Evolutionary conservation across 2,888 invertebrate genomes (phyloP), one percentile per base, ranked within the genome.

Genomic region (Boloria selene): DNA sequence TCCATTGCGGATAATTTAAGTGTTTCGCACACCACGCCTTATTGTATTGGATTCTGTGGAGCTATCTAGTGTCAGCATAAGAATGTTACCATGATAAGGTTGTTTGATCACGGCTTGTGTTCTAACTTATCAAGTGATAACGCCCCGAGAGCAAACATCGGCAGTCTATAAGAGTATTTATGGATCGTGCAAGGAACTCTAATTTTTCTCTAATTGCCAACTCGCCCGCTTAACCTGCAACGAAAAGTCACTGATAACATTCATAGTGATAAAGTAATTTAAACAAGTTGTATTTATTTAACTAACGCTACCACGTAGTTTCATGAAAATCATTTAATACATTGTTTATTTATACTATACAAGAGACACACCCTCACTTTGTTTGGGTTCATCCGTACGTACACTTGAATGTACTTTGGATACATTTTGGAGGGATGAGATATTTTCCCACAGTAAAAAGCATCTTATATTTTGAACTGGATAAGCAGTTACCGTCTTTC

Each of bases 41-140:
- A 77, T 67, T 77, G 77, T 70, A 73, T 72, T 77, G 78, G 86
- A 86, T 81, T 84, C 88, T 87, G 86, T 79, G 76, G 76, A 77
- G 82, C 75, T 83, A 79, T 79, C 84, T 78, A 72, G 78, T 80
- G 83, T 85, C 81, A 77, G 77, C 81, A 76, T 79, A 75, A 86
- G 87, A 88, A 84, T 84, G 86, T 80, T 86, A 84, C 79, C 90
- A 90, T 90, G 91, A 92, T 92, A 91, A 90, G 81, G 78, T 71
- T 92, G 90, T 92, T 91, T 91, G 82, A 78, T 70, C 76, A 77
- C 71, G 88, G 90, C 89, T 91, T 91, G 89, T 91, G 88, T 88
- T 91, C 83, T 80, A 88, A 90, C 89, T 89, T 92, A 92, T 92
- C 91, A 90, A 84, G 81, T 82, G 91, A 91, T 92, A 92, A 92